Evolutionary conservation across 2,113 vertebrate genomes (phyloP).

Genomic region (Girardinichthys multiradiatus): DNA sequence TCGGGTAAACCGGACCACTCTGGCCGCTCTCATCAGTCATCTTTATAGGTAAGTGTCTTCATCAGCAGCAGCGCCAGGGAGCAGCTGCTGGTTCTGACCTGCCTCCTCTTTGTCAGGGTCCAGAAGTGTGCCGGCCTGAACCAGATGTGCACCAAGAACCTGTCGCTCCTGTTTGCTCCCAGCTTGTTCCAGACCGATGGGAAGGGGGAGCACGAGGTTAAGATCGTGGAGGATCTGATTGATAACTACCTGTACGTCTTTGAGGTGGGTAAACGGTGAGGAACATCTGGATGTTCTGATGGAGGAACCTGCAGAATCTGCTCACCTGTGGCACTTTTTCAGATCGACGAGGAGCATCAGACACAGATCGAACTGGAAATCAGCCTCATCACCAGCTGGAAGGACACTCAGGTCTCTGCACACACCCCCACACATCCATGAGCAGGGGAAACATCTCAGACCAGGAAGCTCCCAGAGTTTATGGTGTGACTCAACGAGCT

Average conservation of each 20-base stretch:
- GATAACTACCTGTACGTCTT: slow-evolving; percentile 93
- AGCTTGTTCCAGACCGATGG: slow-evolving; percentile 98
- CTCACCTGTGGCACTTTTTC: slow-evolving; percentile 27
- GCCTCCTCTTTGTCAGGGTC: slow-evolving; percentile 79
- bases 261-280: slow-evolving; percentile 81
- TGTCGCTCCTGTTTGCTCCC: slow-evolving; percentile 93
- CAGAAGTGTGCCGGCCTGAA: slow-evolving; percentile 96
- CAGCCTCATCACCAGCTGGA: slow-evolving; percentile 97
- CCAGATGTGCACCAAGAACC: slow-evolving; percentile 98
- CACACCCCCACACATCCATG: neutral
- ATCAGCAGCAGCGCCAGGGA: neutral
- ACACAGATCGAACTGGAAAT: slow-evolving; percentile 97
- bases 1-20: slow-evolving; percentile 89
- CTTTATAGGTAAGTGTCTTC: slow-evolving; percentile 87
- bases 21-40: slow-evolving; percentile 92
- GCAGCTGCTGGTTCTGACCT: neutral
- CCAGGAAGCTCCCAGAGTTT: too few relatives aligned
- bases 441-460: too few relatives aligned
- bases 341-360: slow-evolving; percentile 96
- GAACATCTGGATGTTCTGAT: too few relatives aligned
- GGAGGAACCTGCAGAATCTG: neutral
- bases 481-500: too few relatives aligned
- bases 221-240: slow-evolving; percentile 94
- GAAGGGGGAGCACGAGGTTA: slow-evolving; percentile 94
- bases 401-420: slow-evolving; percentile 88